phyloP scores from a whole-genome alignment of 2,888 invertebrate genomes.

The Phaonia tiefii region DNA sequence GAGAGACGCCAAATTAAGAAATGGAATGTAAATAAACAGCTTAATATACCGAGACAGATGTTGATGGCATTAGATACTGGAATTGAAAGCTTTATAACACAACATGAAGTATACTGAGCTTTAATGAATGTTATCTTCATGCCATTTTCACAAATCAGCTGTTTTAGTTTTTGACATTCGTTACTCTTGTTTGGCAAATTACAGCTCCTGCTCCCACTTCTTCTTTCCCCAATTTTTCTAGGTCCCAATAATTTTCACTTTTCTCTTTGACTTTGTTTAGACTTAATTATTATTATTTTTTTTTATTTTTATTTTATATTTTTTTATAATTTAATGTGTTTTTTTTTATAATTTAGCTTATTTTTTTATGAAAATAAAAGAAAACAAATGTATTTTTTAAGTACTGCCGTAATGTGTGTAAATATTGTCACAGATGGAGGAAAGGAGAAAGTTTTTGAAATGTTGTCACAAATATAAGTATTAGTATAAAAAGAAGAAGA shows the following conservation, averaged over 20 bases:
- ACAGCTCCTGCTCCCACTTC: not conserved
- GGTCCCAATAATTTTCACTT: too few relatives aligned
- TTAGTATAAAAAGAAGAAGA: slow-evolving; percentile 40
- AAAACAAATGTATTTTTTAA: slow-evolving; percentile 38
- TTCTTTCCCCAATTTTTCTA: too few relatives aligned
- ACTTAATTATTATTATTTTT: slow-evolving; percentile 36
- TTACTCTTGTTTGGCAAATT: too few relatives aligned
- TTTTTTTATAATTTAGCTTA: slow-evolving; percentile 29
- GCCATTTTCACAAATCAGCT: not conserved
- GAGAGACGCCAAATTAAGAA: too few relatives aligned
- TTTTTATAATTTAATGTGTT: slow-evolving; percentile 46
- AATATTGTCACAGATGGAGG: slow-evolving; percentile 42
- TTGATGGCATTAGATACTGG: too few relatives aligned
- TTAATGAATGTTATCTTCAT: not conserved
- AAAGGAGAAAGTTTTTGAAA: slow-evolving; percentile 42
- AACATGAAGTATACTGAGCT: too few relatives aligned
- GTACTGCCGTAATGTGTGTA: slow-evolving; percentile 45
- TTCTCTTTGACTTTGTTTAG: slow-evolving; percentile 33
- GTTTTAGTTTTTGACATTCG: not conserved
- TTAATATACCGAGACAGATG: too few relatives aligned
- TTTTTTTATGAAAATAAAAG: slow-evolving; percentile 17
- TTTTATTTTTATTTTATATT: too few relatives aligned
- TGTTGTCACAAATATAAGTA: slow-evolving; percentile 52
- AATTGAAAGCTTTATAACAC: too few relatives aligned
- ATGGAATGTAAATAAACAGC: too few relatives aligned